A percentile compares a stretch with the other conserved stretches of the same genome.
Evolutionary conservation across 2,797 vertebrate species (phyloP).

Genomic region (Sphenopsis melanotis): DNA sequence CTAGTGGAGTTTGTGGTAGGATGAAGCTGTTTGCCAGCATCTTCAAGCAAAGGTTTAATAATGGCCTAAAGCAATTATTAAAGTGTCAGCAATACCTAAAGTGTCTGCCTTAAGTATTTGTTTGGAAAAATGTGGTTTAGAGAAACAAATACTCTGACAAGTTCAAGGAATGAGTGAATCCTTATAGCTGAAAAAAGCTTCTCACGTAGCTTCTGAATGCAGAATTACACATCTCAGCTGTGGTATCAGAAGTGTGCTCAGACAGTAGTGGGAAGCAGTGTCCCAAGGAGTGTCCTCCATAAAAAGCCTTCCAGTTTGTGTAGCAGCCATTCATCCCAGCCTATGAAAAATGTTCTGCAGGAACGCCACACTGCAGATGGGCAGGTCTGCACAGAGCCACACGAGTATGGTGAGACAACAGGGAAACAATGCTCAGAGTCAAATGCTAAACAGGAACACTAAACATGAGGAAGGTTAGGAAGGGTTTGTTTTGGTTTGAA

Average conservation of each 20-base stretch:
- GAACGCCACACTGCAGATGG: neutral
- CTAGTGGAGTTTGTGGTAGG: neutral
- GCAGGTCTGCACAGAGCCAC: neutral
- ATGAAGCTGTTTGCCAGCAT: neutral
- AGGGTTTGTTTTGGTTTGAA: neutral
- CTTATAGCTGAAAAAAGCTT: neutral
- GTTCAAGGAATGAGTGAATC: neutral
- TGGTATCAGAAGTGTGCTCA: neutral
- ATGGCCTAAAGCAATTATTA: neutral
- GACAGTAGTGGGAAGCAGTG: neutral
- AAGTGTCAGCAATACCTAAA: neutral
- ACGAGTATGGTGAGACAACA: fast-evolving
- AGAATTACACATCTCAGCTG: neutral
- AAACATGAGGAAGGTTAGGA: neutral
- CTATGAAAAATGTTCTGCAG: neutral
- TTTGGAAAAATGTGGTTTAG: neutral
- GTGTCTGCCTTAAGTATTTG: neutral
- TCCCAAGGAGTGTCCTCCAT: neutral
- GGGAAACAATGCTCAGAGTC: neutral
- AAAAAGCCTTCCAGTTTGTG: neutral
- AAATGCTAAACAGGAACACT: neutral
- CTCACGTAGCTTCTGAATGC: neutral
- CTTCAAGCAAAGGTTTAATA: neutral
- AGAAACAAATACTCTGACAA: neutral
- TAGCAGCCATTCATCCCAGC: neutral